Evolutionary conservation across 1,140 invertebrate genomes (phyloP).

Genomic region (Belonocnema kinseyi): DNA sequence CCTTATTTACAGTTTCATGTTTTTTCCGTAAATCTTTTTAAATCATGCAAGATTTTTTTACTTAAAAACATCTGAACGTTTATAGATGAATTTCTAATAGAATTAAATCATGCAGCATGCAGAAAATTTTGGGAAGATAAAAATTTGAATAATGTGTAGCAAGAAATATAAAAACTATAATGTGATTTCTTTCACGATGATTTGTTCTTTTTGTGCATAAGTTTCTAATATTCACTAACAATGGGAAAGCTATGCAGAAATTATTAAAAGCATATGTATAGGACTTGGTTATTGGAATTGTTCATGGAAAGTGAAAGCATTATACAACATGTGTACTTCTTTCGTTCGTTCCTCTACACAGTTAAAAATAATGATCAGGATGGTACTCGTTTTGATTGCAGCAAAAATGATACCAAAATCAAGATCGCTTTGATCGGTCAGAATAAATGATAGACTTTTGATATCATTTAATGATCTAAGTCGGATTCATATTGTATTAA

Average conservation of each 20-base stretch:
- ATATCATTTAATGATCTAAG: no score
- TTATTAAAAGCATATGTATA: not conserved
- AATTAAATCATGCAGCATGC: no score
- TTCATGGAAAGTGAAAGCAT: conserved; percentile 8
- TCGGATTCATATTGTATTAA: no score
- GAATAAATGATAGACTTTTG: no score
- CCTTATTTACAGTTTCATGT: no score
- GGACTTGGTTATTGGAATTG: conserved; percentile 4
- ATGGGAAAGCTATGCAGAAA: not conserved
- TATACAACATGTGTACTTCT: not conserved
- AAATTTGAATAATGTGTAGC: not conserved
- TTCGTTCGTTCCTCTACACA: not conserved
- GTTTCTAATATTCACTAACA: conserved; percentile 5
- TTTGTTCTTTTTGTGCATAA: not conserved
- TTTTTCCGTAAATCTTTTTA: no score
- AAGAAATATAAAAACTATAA: not conserved
- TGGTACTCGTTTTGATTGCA: not conserved
- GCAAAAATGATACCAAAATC: no score
- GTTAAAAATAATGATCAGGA: not conserved
- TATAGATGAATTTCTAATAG: no score
- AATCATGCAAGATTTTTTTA: no score
- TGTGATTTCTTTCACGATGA: not conserved
- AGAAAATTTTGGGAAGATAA: not conserved
- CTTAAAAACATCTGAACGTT: no score
- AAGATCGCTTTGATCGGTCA: no score